These are phyloP conservation scores for Thripadectes ignobilis DNA, from an alignment of 2,797 vertebrate genomes.

Conservation along the genomic window DNA sequence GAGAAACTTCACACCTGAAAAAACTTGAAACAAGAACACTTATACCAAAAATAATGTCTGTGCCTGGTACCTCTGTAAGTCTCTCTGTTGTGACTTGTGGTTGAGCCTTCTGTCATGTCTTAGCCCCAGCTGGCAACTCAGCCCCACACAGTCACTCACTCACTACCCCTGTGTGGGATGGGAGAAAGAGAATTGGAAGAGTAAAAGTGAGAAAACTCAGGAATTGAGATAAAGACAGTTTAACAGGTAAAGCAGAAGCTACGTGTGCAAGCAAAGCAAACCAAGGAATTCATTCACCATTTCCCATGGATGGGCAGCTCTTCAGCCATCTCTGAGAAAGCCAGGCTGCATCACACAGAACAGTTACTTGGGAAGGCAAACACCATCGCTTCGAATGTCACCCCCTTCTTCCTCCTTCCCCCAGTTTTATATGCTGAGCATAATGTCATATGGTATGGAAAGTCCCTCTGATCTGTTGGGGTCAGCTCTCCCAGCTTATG, in stretches of 20 bases:
- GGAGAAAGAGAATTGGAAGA: neutral
- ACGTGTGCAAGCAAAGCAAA: neutral
- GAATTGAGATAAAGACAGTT: neutral
- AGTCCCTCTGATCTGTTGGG: neutral
- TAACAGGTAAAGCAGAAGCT: neutral
- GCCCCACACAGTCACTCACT: rapidly evolving
- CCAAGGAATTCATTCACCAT: neutral
- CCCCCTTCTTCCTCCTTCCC: neutral
- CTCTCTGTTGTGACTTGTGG: neutral
- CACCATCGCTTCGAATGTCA: neutral
- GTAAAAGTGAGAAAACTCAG: neutral
- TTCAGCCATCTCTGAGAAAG: neutral
- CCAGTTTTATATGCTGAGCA: neutral
- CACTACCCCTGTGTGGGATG: rapidly evolving
- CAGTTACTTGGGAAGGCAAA: neutral
- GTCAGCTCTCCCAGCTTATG: neutral
- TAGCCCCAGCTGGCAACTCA: neutral
- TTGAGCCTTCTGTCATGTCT: neutral
- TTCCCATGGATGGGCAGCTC: neutral
- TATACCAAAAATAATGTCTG: neutral
- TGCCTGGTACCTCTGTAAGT: neutral
- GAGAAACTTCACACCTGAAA: constrained; percentile 65
- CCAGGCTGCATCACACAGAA: rapidly evolving
- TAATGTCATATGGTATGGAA: neutral
- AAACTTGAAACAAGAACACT: constrained; percentile 58